Evolutionary conservation across 2,888 invertebrate genomes (phyloP), one percentile per base, ranked within the genome.

Genomic region (Dromius quadrimaculatus): DNA sequence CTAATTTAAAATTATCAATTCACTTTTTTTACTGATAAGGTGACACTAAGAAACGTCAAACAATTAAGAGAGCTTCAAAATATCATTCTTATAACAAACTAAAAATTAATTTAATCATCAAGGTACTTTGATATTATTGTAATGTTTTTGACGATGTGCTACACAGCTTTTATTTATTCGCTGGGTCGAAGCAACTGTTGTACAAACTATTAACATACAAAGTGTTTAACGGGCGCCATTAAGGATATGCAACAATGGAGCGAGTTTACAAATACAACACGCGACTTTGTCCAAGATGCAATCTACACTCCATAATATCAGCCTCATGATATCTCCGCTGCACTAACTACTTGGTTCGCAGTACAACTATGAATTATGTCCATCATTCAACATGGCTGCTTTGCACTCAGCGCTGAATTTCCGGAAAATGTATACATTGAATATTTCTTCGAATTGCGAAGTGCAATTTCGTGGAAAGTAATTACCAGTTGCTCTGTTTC

Each of bases 171-270:
- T 47, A 23, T 47, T 47, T 47, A 22, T 20, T 45, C 28, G 63
- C 2, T 45, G 22, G 11, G 13, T 36, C 32, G 3, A 11, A 47
- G 57, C 57, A 68, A 34, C 66, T 57, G 66, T 22, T 68, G 65
- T 50, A 6, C 57, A 15, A 15, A 32, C 19, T 43, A 57, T 28
- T 65, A 47, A 54, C 66, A 66, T 66, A 66, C 54, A 68, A 54
- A 68, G 57, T 68, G 66, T 68, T 68, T 68, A 68, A 68, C 57
- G 66, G 23, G 17, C 22, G 41, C 57, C 28, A 57, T 68, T 68
- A 68, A 41, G 57, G 66, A 57, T 57, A 28, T 68, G 57, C 66
- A 68, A 68, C 66, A 68, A 61, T 22, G 61, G 15, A 22, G 20
- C 20, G 47, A 47, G 47, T 22, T 32, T 5, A 32, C n/a, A n/a